phyloP scores from a whole-genome alignment of 1,140 invertebrate species.

The Aleiodes sp. region DNA sequence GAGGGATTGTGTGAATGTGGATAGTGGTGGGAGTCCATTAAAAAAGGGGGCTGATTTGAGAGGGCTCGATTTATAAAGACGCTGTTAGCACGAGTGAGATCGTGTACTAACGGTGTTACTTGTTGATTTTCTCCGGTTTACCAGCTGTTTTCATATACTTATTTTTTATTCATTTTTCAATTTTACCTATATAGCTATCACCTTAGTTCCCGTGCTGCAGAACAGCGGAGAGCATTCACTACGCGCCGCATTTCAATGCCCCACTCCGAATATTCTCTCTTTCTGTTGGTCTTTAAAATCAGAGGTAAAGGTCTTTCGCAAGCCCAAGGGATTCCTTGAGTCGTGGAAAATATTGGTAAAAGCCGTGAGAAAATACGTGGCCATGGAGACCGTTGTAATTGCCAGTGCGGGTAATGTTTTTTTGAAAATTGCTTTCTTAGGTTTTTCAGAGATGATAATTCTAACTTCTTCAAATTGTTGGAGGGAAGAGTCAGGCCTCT shows the following conservation, averaged over 20 bases:
- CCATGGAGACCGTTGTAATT: conserved; percentile 8
- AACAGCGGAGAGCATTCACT: not conserved
- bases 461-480: too few species aligned
- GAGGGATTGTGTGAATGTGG: not conserved
- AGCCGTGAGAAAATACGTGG: not conserved
- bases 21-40: not conserved
- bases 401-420: not conserved
- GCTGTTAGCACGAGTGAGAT: not conserved
- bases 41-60: not conserved
- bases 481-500: not conserved
- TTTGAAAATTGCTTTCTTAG: too few species aligned
- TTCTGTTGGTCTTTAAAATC: not conserved
- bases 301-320: not conserved
- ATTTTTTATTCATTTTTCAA: not conserved
- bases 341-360: conserved; percentile 8
- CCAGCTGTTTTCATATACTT: conserved; percentile 6
- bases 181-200: conserved; percentile 1
- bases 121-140: not conserved
- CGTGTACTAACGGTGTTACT: not conserved
- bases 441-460: too few species aligned
- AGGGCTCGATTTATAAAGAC: not conserved
- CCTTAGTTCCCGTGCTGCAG: too few species aligned
- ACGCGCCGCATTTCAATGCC: not conserved
- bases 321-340: conserved; percentile 3
- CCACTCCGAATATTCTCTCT: too few species aligned